Percentiles rank a stretch among this genome's conserved stretches.
phyloP scores from a whole-genome alignment of 2,888 invertebrate genomes.

The Apotomis capreana region DNA sequence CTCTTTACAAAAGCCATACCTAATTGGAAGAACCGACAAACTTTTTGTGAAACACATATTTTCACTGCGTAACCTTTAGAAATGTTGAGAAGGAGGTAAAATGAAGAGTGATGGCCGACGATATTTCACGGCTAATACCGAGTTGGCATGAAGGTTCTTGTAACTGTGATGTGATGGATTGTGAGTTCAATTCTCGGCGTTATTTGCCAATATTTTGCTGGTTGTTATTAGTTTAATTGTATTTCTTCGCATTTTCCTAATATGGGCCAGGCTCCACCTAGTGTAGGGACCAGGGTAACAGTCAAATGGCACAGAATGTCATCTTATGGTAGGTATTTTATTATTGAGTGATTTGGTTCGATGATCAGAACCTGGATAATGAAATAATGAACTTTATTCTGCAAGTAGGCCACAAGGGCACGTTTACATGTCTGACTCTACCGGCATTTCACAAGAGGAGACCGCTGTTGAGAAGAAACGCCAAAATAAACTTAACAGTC shows the following conservation, averaged over 20 bases:
- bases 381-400: no score
- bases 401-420: no score
- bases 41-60: constrained; percentile 9
- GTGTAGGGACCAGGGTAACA: no score
- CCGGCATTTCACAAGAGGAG: no score
- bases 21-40: neutral
- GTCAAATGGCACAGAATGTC: no score
- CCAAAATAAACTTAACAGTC: no score
- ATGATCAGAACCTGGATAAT: no score
- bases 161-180: constrained; percentile 14
- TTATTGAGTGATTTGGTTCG: no score
- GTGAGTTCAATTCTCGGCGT: constrained; percentile 14
- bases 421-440: no score
- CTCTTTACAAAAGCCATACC: neutral
- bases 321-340: no score
- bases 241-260: neutral
- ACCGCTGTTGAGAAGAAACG: no score
- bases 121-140: constrained; percentile 31
- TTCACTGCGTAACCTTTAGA: constrained; percentile 13
- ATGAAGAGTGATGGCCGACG: constrained; percentile 26
- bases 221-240: neutral
- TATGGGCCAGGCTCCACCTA: neutral
- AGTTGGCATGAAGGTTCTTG: constrained; percentile 13
- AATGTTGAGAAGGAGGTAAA: constrained; percentile 23
- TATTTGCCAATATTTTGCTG: neutral